Conservation (phyloP, 2,888 invertebrate species). For the Acleris cristana region DNA sequence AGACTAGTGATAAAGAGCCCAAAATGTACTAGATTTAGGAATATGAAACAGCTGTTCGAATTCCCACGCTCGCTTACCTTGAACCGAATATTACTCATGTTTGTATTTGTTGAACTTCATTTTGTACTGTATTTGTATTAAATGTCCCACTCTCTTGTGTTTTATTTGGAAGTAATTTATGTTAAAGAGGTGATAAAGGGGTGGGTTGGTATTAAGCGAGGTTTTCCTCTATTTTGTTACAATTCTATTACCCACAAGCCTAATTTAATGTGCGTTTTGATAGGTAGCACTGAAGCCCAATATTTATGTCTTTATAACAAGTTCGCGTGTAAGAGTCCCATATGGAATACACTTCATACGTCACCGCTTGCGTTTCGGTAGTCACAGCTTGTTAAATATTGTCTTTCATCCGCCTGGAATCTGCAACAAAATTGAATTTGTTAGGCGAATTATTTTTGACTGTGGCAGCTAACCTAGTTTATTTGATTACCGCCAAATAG, state of each 20-base stretch:
- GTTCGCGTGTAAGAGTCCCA: conserved; percentile 69
- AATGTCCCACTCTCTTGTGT: conserved; percentile 41
- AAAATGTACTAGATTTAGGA: conserved; percentile 50
- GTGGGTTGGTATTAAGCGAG: conserved; percentile 2
- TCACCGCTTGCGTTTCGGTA: conserved; percentile 47
- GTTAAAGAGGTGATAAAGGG: conserved; percentile 20
- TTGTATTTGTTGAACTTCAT: conserved; percentile 6
- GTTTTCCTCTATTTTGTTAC: conserved; percentile 25
- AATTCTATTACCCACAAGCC: conserved; percentile 51
- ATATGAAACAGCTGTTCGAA: conserved; percentile 57
- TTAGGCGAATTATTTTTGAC: conserved; percentile 8
- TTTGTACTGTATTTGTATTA: conserved; percentile 38
- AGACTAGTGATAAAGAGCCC: conserved; percentile 50
- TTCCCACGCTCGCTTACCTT: conserved; percentile 49
- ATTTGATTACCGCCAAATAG: background rate
- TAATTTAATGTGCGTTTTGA: conserved; percentile 58
- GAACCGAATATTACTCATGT: conserved; percentile 11
- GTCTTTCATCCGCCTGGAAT: conserved; percentile 21
- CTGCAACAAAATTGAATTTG: conserved; percentile 30
- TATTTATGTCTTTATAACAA: conserved; percentile 77
- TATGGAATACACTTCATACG: conserved; percentile 62
- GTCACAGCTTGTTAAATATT: conserved; percentile 28
- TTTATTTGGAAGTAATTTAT: conserved; percentile 40
- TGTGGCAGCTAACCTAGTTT: conserved; percentile 6
- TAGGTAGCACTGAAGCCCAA: conserved; percentile 47